Evolutionary conservation across 2,113 vertebrate species (phyloP), one percentile per base, ranked within the genome.

Genomic region (Panthera uncia): DNA sequence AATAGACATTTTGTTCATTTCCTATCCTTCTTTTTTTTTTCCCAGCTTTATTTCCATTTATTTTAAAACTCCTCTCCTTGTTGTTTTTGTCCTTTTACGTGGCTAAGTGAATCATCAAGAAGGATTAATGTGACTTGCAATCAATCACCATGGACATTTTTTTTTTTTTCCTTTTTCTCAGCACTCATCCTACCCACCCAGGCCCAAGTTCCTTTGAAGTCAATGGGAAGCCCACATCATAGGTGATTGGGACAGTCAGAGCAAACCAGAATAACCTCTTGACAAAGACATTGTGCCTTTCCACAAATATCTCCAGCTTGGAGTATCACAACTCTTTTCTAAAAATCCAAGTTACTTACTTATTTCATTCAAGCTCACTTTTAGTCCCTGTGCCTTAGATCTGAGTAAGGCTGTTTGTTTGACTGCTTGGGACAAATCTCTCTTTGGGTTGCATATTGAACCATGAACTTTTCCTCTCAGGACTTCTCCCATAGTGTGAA

Each of bases 341-440:
- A 25, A 86, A 91, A 74, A 82, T 57, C 7, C 29, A 36, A 95
- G 55, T 91, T 71, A 74, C 55, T 95, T 83, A 89, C 48, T 29
- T 74, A 45, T 94, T 76, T 80, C 73, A 74, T 23, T n/a, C 2
- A 7, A 73, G 33, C 36, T 84, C 89, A 91, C 36, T 87, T 95
- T 93, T 88, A 81, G 50, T 87, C 36, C 57, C 50, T 73, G 41
- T 71, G 41, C 36, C 8, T 89, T 55, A 83, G 55, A 96, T 90
- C 36, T 9, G 16, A 76, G 80, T 94, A 45, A 84, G 38, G 11
- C 3, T 94, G 18, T 85, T 80, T 91, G n/a, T 95, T 79, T 89
- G 79, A 97, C 84, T 89, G 48, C 69, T 71, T 96, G 89, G 89
- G 86, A 93, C 94, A 97, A 80, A 90, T 76, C 63, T 90, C 33